A percentile compares a stretch with the other conserved stretches of the same genome.
Evolutionary conservation across 2,888 invertebrate species (phyloP).

Genomic region (Mimumesa dahlbomi): DNA sequence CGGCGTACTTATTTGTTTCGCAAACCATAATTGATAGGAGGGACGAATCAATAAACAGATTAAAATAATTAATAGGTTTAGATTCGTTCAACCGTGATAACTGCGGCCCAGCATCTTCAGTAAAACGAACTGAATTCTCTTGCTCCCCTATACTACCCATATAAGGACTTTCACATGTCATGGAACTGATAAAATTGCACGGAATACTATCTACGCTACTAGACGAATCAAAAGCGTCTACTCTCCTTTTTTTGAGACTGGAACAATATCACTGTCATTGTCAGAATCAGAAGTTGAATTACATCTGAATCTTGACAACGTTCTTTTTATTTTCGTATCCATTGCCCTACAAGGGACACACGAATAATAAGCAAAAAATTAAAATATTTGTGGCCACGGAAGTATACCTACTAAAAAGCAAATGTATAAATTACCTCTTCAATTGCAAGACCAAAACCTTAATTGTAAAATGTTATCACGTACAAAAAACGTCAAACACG

Average conservation of each 20-base stretch:
- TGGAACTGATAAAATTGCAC: conserved; percentile 16
- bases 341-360: conserved; percentile 4
- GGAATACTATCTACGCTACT: conserved; percentile 19
- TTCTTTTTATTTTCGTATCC: conserved; percentile 17
- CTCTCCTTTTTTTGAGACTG: conserved; percentile 22
- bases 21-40: conserved; percentile 10
- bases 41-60: conserved; percentile 15
- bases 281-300: conserved; percentile 18
- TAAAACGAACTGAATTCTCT: conserved; percentile 6
- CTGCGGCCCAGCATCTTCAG: conserved; percentile 13
- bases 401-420: conserved; percentile 2
- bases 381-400: conserved; percentile 7
- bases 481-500: conserved; percentile 16
- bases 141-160: conserved; percentile 9
- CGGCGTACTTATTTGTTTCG: conserved; percentile 22
- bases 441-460: conserved; percentile 23
- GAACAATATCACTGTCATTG: conserved; percentile 10
- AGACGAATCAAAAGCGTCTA: conserved; percentile 13
- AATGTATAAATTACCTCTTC: conserved; percentile 24
- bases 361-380: conserved; percentile 11
- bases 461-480: conserved; percentile 9
- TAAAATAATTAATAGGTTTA: conserved; percentile 20
- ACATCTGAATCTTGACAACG: conserved; percentile 11
- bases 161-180: conserved; percentile 12
- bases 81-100: conserved; percentile 10